These are phyloP conservation scores for Porites australiensis DNA, from an alignment of 64 coral and sea anemone genomes.

Conservation along the genomic window DNA sequence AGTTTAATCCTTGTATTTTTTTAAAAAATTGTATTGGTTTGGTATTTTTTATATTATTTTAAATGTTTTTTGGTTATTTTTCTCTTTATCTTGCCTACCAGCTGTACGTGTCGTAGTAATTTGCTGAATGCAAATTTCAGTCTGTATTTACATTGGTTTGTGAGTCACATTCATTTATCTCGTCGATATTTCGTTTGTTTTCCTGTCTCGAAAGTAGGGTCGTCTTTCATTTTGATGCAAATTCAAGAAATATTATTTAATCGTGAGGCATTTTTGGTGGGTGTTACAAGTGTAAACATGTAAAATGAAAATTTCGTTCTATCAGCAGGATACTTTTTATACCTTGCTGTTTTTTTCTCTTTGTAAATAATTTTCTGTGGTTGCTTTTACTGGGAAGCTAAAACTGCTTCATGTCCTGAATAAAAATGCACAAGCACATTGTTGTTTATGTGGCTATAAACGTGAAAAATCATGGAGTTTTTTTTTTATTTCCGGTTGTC, in stretches of 20 bases:
- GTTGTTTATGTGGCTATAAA: no score
- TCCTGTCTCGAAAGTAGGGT: constrained; percentile 13
- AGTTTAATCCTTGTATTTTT: constrained; percentile 53
- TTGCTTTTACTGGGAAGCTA: neutral
- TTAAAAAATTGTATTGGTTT: neutral
- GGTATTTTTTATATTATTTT: constrained; percentile 51
- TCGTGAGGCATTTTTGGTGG: neutral
- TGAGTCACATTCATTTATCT: constrained; percentile 36
- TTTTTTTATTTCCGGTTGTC: neutral
- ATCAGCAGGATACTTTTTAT: constrained; percentile 23
- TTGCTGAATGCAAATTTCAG: constrained; percentile 50
- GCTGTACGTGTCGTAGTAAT: constrained; percentile 53
- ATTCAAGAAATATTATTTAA: neutral
- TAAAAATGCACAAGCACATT: no score
- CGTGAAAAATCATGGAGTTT: neutral
- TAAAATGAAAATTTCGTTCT: constrained; percentile 31
- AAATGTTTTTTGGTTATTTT: constrained; percentile 44
- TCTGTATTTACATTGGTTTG: constrained; percentile 28
- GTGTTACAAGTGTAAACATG: constrained; percentile 5
- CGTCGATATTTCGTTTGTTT: constrained; percentile 3
- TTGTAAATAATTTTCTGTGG: neutral
- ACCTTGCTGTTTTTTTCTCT: neutral
- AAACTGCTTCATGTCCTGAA: neutral
- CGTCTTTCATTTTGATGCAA: constrained; percentile 39
- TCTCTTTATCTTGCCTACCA: constrained; percentile 5